Base-by-base conservation (phyloP, 1,140 invertebrate genomes). In the Penaeus vannamei region DNA sequence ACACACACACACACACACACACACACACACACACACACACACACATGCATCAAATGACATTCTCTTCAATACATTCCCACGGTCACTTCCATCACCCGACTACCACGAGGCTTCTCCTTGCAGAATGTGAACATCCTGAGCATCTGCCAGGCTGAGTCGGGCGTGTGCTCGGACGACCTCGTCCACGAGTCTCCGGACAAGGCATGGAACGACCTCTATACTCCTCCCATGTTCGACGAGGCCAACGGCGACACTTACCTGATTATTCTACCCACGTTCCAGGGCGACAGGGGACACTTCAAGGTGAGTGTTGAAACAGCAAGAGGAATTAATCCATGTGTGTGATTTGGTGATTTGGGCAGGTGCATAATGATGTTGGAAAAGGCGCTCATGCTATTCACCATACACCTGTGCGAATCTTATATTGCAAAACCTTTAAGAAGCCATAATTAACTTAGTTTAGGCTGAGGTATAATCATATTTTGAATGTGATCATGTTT, bases 121-220 rank as follows among this genome's bases (percentile, higher is more conserved):
- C 93, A 94, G 91, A 94, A 94, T 85, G 91, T 92, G 23, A 92
- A 93, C 14, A 92, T 93, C 22, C 89, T 94, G 20, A 93, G 92
- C 36, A 90, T 93, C 23, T 94, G 94, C 90, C 69, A 82, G 29
- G 87, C 87, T 64, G 72, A 85, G 23, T 62, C 81, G 84, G 72
- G 92, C 88, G 19, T 90, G 64, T 90, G 88, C 46, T 83, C 82
- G 60, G 90, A 92, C 69, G 86, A 91, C 77, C 81, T 91, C 72
- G 90, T 90, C 61, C 86, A 90, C 66, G 90, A 89, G n/a, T 87
- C 93, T 26, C 89, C 91, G 42, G 91, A 91, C 64, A 76, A 90
- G 46, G 89, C 91, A 59, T 97, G 96, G 96, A 94, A 97, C 23
- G 95, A 96, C 72, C 90, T 93, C 17, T 92, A 93, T 83, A 94